A percentile compares a stretch with the other conserved stretches of the same genome.
phyloP scores from a whole-genome alignment of 2,888 invertebrate genomes.

The Pyrgus malvae region DNA sequence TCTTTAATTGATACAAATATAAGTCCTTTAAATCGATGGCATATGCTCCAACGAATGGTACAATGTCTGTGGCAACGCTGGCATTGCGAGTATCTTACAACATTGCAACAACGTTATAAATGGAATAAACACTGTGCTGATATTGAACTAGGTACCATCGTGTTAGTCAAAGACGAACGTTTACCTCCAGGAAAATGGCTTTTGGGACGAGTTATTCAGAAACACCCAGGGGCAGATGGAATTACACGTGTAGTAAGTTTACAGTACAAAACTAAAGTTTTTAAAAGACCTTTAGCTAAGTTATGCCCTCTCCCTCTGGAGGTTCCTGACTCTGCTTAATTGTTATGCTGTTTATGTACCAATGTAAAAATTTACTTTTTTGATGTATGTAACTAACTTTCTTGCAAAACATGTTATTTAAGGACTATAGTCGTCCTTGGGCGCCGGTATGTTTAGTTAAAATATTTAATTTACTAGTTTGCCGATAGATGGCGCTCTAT shows the following conservation, averaged over 20 bases:
- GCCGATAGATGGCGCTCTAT: not conserved
- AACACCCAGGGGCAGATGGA: slow-evolving; percentile 13
- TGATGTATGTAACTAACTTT: too few species aligned
- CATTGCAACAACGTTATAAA: slow-evolving; percentile 15
- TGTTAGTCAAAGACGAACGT: not conserved
- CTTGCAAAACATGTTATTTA: not conserved
- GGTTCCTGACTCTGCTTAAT: not conserved
- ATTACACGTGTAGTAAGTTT: not conserved
- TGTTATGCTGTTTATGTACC: not conserved
- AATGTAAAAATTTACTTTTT: not conserved
- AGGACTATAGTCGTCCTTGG: not conserved
- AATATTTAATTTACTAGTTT: not conserved
- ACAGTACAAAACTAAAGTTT: slow-evolving; percentile 1
- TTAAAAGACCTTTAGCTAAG: slow-evolving; percentile 1
- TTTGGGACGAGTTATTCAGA: not conserved
- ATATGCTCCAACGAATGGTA: slow-evolving; percentile 25
- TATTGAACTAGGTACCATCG: not conserved
- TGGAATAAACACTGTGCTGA: slow-evolving; percentile 4
- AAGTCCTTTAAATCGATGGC: slow-evolving; percentile 8
- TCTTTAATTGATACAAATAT: not conserved
- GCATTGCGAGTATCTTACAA: slow-evolving; percentile 27
- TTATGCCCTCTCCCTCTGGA: not conserved
- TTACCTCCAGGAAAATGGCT: slow-evolving; percentile 6
- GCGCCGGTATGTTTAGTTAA: not conserved
- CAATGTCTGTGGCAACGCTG: slow-evolving; percentile 33